Evolutionary conservation across 2,113 vertebrate species (phyloP), one percentile per base, ranked within the genome.

Genomic region (Setophaga coronata): DNA sequence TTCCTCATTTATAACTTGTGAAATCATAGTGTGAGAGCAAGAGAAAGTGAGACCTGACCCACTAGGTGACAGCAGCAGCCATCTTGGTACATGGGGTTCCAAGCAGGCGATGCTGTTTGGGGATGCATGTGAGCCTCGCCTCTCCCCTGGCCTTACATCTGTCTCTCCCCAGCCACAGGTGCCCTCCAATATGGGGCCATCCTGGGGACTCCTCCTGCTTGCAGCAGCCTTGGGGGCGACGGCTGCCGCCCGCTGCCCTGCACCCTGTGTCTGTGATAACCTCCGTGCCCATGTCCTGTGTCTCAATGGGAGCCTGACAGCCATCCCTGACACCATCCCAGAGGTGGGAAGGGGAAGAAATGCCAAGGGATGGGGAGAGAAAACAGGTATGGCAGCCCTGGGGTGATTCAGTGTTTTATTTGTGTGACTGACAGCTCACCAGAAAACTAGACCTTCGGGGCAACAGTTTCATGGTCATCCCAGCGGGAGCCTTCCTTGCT

Each of bases 241-340:
- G 0, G 64, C 84, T 7, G 57, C 98, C 0, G 71, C 97, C 31
- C 98, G 93, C 92, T 99, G 99, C 85, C 99, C 99, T 2, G 64
- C 84, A 50, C 89, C 97, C 56, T 99, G 99, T 5, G 2, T 99
- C 51, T 99, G 99, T 0, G 98, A 99, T 97, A 99, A 98, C 95
- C 98, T 99, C 96, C 98, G 93, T 40, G 90, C 98, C 62, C 98
- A 98, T 0, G 98, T 99, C 21, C 89, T 97, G 89, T 99, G 99
- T 84, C 94, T 97, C 90, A 98, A 98, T 23, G 98, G 98, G 96
- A 99, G 98, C 97, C 95, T 99, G 70, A 99, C 96, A 0, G 94
- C 98, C 50, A 86, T 99, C 87, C 99, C 99, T 9, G 21, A 93
- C 8, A 51, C 95, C 58, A 94, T 99, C 15, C 98, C 99, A 0